A percentile compares a stretch with the other conserved stretches of the same genome.
These are phyloP conservation scores for Diorhabda sublineata DNA, from an alignment of 1,140 invertebrate species.

Conservation along the genomic window DNA sequence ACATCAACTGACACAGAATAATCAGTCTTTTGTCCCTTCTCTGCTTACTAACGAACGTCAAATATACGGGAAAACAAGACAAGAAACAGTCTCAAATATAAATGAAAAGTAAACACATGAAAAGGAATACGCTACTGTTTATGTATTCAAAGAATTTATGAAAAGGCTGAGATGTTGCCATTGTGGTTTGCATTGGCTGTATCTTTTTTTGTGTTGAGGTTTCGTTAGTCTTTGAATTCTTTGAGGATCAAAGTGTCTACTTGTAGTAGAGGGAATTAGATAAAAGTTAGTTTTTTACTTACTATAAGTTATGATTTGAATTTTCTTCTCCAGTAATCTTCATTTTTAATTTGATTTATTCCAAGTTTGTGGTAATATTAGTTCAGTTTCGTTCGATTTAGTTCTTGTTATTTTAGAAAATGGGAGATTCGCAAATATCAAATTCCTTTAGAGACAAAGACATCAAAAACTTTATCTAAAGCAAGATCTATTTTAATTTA, in stretches of 20 bases:
- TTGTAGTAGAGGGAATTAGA: neutral
- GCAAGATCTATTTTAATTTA: too few relatives aligned
- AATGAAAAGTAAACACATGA: conserved; percentile 1
- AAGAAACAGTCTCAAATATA: conserved; percentile 1
- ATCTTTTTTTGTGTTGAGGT: neutral
- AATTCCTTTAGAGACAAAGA: too few relatives aligned
- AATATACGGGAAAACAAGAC: neutral
- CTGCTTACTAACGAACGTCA: neutral
- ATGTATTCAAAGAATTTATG: conserved; percentile 3
- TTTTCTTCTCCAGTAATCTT: too few relatives aligned
- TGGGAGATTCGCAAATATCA: too few relatives aligned
- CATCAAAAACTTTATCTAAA: too few relatives aligned
- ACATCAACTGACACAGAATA: neutral
- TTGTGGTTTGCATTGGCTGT: neutral
- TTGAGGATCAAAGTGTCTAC: neutral
- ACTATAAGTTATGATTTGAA: too few relatives aligned
- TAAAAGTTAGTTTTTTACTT: too few relatives aligned
- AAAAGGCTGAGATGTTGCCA: neutral
- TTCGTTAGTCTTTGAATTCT: neutral
- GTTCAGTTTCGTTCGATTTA: too few relatives aligned
- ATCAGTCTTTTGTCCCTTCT: neutral
- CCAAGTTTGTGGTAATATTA: too few relatives aligned
- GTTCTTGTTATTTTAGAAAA: too few relatives aligned
- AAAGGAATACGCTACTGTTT: neutral
- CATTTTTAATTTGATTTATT: too few relatives aligned